Evolutionary conservation across 1,140 invertebrate species (phyloP), one percentile per base, ranked within the genome.

Genomic region (Sogatella furcifera): DNA sequence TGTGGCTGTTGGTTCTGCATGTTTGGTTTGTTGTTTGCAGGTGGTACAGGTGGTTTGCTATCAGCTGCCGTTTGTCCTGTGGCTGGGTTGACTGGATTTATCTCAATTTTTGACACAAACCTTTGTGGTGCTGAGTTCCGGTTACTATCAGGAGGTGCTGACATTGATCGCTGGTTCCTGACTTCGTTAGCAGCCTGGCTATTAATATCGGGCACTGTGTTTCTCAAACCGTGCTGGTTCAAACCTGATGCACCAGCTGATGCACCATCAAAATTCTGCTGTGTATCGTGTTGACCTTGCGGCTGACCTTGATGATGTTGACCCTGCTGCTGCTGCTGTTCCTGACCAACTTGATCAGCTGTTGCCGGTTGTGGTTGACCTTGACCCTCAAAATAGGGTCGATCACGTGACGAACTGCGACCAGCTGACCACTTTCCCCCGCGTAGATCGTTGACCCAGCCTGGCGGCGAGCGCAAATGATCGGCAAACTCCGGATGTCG

Each of bases 141-240:
- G 71, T 65, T 75, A 66, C 79, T 78, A 28, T 76, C 74, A 10
- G 78, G 78, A 15, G 84, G 85, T 6, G 85, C 84, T 63, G 85
- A 87, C 83, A 83, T 80, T 57, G 81, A 83, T 65, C 86, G 73
- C 61, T 85, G 82, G 19, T 73, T 76, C 55, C 84, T 78, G 13
- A 58, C 55, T 46, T 66, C 52, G 41, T 64, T 61, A 19, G 62
- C 75, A 34, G 62, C 76, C 17, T 71, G 70, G 43, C 65, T 64
- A 41, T 84, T 85, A 68, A 89, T 81, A 68, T 89, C 86, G 24
- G 65, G 65, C 52, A 87, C 82, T 11, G 87, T 89, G 63, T 88
- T 89, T 57, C 86, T 80, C 41, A 85, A 67, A 41, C 81, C 82
- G 79, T 86, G 81, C 64, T 89, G 85, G 57, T 82, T 81, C 34